Evolutionary conservation across 2,113 vertebrate species (phyloP).

Genomic region (Dissostichus mawsoni): DNA sequence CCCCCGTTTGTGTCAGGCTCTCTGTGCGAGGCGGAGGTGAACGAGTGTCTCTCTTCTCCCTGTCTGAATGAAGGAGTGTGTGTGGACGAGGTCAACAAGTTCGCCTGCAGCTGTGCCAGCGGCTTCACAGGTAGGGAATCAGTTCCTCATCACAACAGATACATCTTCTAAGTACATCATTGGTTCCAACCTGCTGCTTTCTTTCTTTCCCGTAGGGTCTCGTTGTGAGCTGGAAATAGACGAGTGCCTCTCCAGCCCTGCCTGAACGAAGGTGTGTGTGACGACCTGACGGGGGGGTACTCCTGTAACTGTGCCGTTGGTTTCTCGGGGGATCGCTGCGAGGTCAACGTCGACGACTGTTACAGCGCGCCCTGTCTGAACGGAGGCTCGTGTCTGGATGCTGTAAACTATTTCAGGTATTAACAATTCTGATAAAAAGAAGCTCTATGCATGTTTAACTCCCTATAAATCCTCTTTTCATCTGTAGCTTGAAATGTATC

Average conservation of each 20-base stretch:
- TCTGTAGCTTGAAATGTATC: no score
- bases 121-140: slow-evolving; percentile 88
- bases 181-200: background rate
- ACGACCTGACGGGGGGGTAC: slow-evolving; percentile 89
- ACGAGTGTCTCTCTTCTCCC: slow-evolving; percentile 92
- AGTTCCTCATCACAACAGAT: background rate
- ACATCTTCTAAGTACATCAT: background rate
- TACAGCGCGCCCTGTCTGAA: slow-evolving; percentile 92
- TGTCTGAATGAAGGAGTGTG: slow-evolving; percentile 93
- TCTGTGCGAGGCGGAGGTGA: slow-evolving; percentile 91
- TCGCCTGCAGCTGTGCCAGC: slow-evolving; percentile 87
- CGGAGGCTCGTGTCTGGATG: slow-evolving; percentile 91
- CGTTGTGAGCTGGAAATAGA: slow-evolving; percentile 92
- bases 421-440: background rate
- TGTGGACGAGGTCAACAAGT: slow-evolving; percentile 88
- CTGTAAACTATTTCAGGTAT: slow-evolving; percentile 92
- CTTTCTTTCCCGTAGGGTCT: slow-evolving; percentile 65
- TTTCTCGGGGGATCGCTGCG: slow-evolving; percentile 90
- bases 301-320: slow-evolving; percentile 89
- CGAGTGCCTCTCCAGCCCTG: slow-evolving; percentile 93
- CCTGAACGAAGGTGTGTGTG: slow-evolving; percentile 90
- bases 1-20: slow-evolving; percentile 79
- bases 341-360: slow-evolving; percentile 92
- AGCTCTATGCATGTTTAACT: background rate
- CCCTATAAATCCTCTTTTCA: background rate